These are phyloP conservation scores for Malurus elegans DNA, from an alignment of 2,113 vertebrate species.

Conservation along the genomic window DNA sequence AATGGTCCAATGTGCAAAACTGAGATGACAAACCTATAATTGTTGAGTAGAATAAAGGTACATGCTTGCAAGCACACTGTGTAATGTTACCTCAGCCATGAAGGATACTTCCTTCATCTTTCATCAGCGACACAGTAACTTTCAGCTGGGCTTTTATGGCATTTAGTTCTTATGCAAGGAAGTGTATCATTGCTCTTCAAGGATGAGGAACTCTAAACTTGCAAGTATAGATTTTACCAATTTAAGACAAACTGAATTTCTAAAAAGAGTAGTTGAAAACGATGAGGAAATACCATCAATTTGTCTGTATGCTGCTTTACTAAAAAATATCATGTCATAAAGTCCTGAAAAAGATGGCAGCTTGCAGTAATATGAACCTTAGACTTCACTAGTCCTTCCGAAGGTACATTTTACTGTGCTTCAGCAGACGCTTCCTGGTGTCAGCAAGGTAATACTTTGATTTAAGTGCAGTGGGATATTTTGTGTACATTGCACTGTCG, in stretches of 20 bases:
- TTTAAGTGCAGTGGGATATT: background rate
- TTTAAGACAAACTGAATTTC: background rate
- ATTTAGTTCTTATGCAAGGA: background rate
- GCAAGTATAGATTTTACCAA: background rate
- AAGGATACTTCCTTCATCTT: background rate
- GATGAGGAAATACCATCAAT: background rate
- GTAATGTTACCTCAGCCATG: background rate
- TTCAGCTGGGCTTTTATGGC: background rate
- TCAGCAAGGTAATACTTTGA: background rate
- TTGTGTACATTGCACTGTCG: background rate
- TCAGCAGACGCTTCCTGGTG: background rate
- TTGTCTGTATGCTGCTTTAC: background rate
- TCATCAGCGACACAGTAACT: background rate
- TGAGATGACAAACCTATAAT: background rate
- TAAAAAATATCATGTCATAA: background rate
- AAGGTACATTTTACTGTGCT: background rate
- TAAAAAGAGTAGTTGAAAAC: background rate
- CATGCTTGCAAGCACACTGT: rapidly evolving
- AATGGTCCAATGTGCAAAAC: background rate
- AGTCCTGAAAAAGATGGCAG: background rate
- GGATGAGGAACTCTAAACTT: conserved; percentile 10
- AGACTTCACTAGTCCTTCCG: background rate
- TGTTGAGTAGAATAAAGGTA: background rate
- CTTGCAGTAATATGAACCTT: background rate
- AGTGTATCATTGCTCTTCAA: conserved; percentile 4